Conservation (phyloP, 2,797 vertebrate genomes). For the Aphelocoma californica region DNA sequence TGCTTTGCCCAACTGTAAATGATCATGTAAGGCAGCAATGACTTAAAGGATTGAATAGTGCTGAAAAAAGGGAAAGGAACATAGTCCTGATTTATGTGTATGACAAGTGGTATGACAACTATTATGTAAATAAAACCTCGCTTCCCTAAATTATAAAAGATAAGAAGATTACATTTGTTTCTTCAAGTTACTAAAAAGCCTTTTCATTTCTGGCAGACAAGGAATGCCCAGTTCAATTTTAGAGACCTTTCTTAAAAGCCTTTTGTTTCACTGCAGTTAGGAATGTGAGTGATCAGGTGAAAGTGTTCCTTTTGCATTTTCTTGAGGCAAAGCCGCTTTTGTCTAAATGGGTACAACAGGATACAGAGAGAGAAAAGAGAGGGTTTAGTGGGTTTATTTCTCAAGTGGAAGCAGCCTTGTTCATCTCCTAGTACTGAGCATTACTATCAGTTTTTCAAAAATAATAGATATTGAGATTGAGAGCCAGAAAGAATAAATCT, state of each 20-base stretch:
- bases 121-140: constrained; percentile 1
- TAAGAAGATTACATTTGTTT: background rate
- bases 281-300: background rate
- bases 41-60: background rate
- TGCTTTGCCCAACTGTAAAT: background rate
- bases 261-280: background rate
- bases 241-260: background rate
- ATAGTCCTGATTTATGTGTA: background rate
- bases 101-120: background rate
- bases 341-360: background rate
- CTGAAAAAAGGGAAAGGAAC: background rate
- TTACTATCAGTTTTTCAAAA: background rate
- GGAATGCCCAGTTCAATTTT: background rate
- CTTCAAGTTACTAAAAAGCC: background rate
- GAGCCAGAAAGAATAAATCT: background rate
- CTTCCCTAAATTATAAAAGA: background rate
- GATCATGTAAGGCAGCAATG: background rate
- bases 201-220: background rate
- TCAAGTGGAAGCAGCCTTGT: background rate
- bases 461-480: background rate
- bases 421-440: background rate
- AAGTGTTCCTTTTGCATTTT: background rate
- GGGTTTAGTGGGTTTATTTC: background rate
- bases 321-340: background rate
- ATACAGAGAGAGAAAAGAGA: background rate